Conservation (phyloP, 2,113 vertebrate genomes). For the Cervus canadensis region DNA sequence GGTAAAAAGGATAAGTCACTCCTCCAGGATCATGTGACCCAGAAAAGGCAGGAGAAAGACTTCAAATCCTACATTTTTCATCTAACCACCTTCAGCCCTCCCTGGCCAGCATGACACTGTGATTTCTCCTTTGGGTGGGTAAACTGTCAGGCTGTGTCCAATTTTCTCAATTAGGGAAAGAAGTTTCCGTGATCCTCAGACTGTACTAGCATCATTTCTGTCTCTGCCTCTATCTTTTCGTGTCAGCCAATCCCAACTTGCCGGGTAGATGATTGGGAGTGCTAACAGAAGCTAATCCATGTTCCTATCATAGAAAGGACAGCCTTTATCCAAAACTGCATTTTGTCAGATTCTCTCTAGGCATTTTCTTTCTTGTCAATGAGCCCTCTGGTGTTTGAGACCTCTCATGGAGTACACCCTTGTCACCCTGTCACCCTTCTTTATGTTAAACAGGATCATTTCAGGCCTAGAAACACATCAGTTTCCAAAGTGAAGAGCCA, state of each 20-base stretch:
- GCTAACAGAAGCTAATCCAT: not conserved
- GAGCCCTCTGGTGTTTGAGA: not conserved
- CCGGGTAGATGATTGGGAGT: not conserved
- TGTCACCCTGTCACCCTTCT: not conserved
- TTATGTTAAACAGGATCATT: constrained; percentile 4
- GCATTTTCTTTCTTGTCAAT: not conserved
- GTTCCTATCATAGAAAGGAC: not conserved
- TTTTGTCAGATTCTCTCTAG: not conserved
- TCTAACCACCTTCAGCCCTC: not conserved
- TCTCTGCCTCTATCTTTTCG: not conserved
- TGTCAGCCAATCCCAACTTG: not conserved
- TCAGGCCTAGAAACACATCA: constrained; percentile 37
- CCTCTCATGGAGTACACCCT: not conserved
- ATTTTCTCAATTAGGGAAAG: not conserved
- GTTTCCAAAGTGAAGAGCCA: constrained; percentile 21
- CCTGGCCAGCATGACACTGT: not conserved
- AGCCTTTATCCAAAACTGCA: not conserved
- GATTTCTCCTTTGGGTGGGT: not conserved
- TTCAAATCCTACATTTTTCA: not conserved
- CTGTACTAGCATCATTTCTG: not conserved
- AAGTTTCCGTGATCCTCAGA: not conserved
- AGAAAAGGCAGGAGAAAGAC: not conserved
- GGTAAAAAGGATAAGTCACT: not conserved
- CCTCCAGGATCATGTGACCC: not conserved
- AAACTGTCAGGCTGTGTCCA: not conserved